phyloP scores from a whole-genome alignment of 1,140 invertebrate species.

The Anadara kagoshimensis region DNA sequence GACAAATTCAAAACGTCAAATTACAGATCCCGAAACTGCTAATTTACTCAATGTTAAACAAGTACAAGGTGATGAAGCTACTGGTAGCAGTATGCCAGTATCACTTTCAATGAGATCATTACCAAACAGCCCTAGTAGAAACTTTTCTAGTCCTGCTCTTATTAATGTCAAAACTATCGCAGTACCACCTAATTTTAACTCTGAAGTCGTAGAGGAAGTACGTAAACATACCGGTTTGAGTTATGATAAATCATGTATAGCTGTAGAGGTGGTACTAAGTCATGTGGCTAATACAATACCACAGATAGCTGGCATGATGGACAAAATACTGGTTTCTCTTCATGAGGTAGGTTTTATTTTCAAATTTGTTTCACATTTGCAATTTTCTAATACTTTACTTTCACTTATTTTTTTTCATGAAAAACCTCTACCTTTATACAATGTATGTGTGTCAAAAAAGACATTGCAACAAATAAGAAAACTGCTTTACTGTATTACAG shows the following conservation, averaged over 20 bases:
- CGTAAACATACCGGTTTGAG: constrained; percentile 88
- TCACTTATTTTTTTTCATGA: too few species aligned
- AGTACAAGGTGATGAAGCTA: constrained; percentile 9
- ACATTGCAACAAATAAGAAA: too few species aligned
- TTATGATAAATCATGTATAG: constrained; percentile 89
- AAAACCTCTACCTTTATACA: too few species aligned
- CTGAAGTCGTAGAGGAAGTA: constrained; percentile 76
- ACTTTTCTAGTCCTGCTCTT: constrained; percentile 18
- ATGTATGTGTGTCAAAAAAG: too few species aligned
- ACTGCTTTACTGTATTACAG: too few species aligned
- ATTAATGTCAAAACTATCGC: constrained; percentile 34
- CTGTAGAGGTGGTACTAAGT: constrained; percentile 84
- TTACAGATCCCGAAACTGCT: too few species aligned
- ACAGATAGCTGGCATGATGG: constrained; percentile 55
- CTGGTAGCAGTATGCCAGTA: not conserved
- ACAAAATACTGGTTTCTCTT: constrained; percentile 50
- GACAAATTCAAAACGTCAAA: too few species aligned
- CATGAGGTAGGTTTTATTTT: constrained; percentile 45
- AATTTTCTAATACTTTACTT: not conserved
- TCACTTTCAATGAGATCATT: not conserved
- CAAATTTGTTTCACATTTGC: not conserved
- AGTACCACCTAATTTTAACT: constrained; percentile 49
- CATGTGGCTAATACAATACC: constrained; percentile 65
- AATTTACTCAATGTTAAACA: too few species aligned
- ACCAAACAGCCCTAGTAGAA: constrained; percentile 24